Percentiles rank a stretch among this genome's conserved stretches.
Conservation (phyloP, 2,888 invertebrate species). For the Leucophenga maculata region DNA sequence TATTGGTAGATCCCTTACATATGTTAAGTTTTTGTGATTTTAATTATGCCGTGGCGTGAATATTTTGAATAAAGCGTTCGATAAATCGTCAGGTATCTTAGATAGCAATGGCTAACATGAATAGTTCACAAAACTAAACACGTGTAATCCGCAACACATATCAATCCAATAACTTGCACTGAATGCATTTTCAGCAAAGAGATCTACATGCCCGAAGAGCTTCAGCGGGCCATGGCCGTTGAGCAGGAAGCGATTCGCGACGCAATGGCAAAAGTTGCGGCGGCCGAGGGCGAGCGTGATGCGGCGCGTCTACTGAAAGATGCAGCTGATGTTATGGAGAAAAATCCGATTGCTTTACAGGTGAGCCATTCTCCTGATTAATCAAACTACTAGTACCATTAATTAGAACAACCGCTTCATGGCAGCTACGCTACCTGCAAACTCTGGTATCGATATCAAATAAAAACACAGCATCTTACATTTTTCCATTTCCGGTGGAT, state of each 20-base stretch:
- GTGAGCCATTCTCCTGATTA: constrained; percentile 19
- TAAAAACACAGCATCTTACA: constrained; percentile 43
- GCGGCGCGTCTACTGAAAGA: constrained; percentile 52
- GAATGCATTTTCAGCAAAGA: constrained; percentile 44
- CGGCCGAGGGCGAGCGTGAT: constrained; percentile 53
- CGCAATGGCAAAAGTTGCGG: constrained; percentile 55
- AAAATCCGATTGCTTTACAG: constrained; percentile 54
- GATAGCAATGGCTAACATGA: too few species aligned
- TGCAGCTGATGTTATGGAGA: constrained; percentile 53
- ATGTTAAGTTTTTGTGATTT: too few species aligned
- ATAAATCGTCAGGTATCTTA: too few species aligned
- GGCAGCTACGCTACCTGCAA: constrained; percentile 51
- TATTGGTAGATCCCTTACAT: too few species aligned
- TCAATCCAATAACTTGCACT: too few species aligned
- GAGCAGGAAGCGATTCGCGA: constrained; percentile 56
- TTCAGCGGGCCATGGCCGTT: constrained; percentile 58
- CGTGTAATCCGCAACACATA: too few species aligned
- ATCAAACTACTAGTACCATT: background rate
- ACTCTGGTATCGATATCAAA: constrained; percentile 54
- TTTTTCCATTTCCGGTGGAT: constrained; percentile 53
- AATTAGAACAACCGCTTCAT: too few species aligned
- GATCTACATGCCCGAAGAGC: constrained; percentile 49
- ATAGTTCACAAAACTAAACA: too few species aligned
- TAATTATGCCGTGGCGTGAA: too few species aligned
- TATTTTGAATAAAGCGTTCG: too few species aligned